These are phyloP conservation scores for Megastigmus dorsalis DNA, from an alignment of 2,888 invertebrate species.

Conservation along the genomic window DNA sequence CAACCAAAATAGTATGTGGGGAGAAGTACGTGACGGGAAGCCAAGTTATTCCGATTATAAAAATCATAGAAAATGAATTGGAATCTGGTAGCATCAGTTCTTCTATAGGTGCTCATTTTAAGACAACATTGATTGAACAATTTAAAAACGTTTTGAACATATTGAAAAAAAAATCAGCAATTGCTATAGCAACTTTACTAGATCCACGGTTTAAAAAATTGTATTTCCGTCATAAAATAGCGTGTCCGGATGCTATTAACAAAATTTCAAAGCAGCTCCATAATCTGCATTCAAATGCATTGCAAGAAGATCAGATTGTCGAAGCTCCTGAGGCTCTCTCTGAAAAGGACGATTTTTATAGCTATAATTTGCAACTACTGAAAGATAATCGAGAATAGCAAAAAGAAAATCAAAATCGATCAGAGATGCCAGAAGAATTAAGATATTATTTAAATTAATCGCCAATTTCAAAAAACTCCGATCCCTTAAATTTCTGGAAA, in stretches of 20 bases:
- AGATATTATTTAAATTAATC: background rate
- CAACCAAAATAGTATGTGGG: background rate
- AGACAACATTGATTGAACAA: background rate
- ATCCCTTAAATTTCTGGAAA: background rate
- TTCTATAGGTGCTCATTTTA: background rate
- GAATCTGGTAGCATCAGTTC: background rate
- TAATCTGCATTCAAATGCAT: background rate
- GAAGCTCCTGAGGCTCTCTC: background rate
- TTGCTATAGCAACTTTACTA: background rate
- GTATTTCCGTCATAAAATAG: background rate
- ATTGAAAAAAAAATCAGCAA: background rate
- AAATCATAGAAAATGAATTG: background rate
- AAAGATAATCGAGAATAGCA: background rate
- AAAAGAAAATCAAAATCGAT: background rate
- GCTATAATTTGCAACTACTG: background rate
- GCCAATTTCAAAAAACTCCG: background rate
- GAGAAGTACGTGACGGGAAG: background rate
- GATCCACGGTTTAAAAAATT: constrained; percentile 2
- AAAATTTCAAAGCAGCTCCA: background rate
- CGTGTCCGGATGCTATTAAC: background rate
- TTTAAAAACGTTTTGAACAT: background rate
- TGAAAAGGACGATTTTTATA: background rate
- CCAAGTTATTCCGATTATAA: background rate
- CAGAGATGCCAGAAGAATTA: constrained; percentile 5
- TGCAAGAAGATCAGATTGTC: background rate